Evolutionary conservation across 2,888 invertebrate genomes (phyloP), one percentile per base, ranked within the genome.

Genomic region (Apotomis turbidana): DNA sequence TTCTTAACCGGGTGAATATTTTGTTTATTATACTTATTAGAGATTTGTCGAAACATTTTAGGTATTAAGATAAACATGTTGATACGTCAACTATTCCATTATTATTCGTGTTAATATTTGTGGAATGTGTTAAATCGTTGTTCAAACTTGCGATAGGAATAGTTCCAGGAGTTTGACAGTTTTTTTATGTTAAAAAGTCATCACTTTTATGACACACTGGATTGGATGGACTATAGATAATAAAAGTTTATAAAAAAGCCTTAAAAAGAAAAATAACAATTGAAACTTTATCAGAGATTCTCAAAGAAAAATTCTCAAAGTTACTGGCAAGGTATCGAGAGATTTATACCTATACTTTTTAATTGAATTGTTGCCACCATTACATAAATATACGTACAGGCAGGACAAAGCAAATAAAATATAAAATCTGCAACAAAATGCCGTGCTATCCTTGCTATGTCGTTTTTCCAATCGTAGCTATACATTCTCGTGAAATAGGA

Each of bases 11-110:
- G 90, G 90, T 90, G 90, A 90, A 90, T 89, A 90, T 86, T 87
- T 87, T 92, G 90, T 91, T 91, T 92, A 91, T 90, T 88, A 89
- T 91, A 88, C 88, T 86, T 90, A 92, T 93, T 93, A 92, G 90
- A 91, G 88, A 90, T 91, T 93, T 93, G 92, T 91, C 86, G 86
- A 86, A 90, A 88, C 88, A 91, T 89, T 90, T 90, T 88, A 83
- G 85, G 89, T 89, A 89, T 88, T 87, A 88, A 85, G 87, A 87
- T 89, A 89, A 90, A 90, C 84, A 84, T 80, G 69, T 72, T 72
- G 71, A 72, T 72, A 72, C 52, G 68, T 62, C 68, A 62, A 62
- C 62, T 68, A 72, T 72, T 72, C 58, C 71, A 62, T 68, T 72
- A 72, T 72, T 68, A 71, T 67, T 54, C 55, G 62, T 68, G 71